Evolutionary conservation across 2,888 invertebrate genomes (phyloP), one percentile per base, ranked within the genome.

Genomic region (Atherix ibis): DNA sequence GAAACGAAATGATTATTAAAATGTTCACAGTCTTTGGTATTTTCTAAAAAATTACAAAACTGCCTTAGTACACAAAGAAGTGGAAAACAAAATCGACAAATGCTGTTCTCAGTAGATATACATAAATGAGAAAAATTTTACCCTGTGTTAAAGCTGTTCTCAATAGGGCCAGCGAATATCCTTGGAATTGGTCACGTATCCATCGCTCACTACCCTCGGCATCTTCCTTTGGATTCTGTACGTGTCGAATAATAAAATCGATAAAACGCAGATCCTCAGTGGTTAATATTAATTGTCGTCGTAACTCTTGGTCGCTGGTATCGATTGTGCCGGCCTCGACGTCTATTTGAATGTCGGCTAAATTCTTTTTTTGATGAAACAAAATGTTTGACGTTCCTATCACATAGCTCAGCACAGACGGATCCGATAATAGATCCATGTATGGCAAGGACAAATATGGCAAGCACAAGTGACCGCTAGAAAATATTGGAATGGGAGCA

Each of bases 331-430:
- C 77, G 44, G 78, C 81, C 54, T 84, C 87, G 35, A 87, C 71
- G 64, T 92, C 92, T 3, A 98, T 76, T 35, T 95, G 62, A 13
- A 91, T 87, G 62, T 98, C 97, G 41, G 88, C 82, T 32, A 94
- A 62, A 50, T 92, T 84, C 40, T 82, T 73, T 52, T 92, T 92
- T 57, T 95, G 95, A 55, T 89, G 88, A 56, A 97, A 98, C 24
- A 98, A 66, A n/a, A 92, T 82, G 65, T 98, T 98, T 12, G 95
- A 95, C n/a, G 95, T 95, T 25, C 98, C 97, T 38, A 94, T 83
- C 28, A 92, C 68, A 60, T 83, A 84, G 18, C 82, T 83, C 40
- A 79, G 66, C 5, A 94, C 87, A 46, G 84, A 83, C 4, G 81
- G 71, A 58, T 94, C 89, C 32, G 77, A 76, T 35, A 98, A 63